A percentile compares a stretch with the other conserved stretches of the same genome.
phyloP scores from a whole-genome alignment of 2,888 invertebrate species.

The Spodoptera littoralis region DNA sequence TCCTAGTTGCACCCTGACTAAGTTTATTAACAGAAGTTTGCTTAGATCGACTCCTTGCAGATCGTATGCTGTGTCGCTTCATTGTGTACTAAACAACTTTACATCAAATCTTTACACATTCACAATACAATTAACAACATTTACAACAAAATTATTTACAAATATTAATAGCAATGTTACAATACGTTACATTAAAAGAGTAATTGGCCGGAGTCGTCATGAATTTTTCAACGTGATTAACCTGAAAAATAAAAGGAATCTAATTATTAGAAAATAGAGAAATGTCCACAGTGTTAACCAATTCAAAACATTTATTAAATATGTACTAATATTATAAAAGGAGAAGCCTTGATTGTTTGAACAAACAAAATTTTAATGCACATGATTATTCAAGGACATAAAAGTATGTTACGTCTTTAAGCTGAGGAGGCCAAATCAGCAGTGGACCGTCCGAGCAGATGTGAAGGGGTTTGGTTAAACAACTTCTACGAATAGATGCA shows the following conservation, averaged over 20 bases:
- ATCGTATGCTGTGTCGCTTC: conserved; percentile 24
- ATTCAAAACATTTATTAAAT: too few relatives aligned
- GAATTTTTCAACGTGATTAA: conserved; percentile 23
- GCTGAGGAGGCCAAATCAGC: too few relatives aligned
- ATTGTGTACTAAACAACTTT: conserved; percentile 25
- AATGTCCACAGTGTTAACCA: too few relatives aligned
- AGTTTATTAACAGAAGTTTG: conserved; percentile 41
- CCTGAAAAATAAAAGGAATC: conserved; percentile 29
- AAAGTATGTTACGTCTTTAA: too few relatives aligned
- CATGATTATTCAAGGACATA: too few relatives aligned
- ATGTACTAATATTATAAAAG: too few relatives aligned
- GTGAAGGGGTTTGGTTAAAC: too few relatives aligned
- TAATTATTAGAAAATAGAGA: too few relatives aligned
- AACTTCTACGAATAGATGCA: too few relatives aligned
- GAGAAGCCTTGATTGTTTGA: too few relatives aligned
- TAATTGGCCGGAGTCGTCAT: conserved; percentile 33
- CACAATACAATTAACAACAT: conserved; percentile 22
- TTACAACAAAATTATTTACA: conserved; percentile 35
- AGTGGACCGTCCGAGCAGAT: too few relatives aligned
- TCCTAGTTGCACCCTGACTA: conserved; percentile 53
- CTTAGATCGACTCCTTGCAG: conserved; percentile 43
- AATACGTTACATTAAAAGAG: conserved; percentile 26
- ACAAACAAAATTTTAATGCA: too few relatives aligned
- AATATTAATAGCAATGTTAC: conserved; percentile 17
- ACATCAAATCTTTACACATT: conserved; percentile 21